Conservation (phyloP, 2,113 vertebrate genomes). For the Caracal caracal region DNA sequence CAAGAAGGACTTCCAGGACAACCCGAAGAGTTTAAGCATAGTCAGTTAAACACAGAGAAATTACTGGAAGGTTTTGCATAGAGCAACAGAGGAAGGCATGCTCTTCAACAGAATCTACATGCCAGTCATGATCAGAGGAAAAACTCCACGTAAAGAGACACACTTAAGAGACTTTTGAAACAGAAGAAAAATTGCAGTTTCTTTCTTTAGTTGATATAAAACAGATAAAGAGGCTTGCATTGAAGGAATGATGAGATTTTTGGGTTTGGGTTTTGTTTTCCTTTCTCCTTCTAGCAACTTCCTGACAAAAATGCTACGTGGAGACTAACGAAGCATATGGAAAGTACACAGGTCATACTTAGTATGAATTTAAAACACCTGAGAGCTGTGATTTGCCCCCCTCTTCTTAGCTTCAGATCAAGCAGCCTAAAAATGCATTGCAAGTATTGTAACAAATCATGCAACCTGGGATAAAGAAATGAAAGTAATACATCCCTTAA, state of each 20-base stretch:
- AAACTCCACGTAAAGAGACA: neutral
- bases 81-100: neutral
- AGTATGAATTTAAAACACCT: neutral
- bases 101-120: neutral
- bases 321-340: neutral
- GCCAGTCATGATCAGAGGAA: neutral
- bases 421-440: neutral
- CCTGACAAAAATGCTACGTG: neutral
- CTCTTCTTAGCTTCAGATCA: neutral
- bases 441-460: neutral
- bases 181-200: neutral
- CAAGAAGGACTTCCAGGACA: neutral
- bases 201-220: neutral
- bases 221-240: neutral
- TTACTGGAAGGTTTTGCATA: neutral
- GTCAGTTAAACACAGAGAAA: neutral
- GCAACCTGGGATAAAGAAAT: neutral
- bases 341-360: neutral
- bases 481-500: neutral
- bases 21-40: neutral
- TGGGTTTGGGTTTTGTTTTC: neutral
- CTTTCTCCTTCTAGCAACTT: neutral
- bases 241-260: neutral
- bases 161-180: neutral
- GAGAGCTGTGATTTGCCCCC: neutral